These are phyloP conservation scores for Erebia aethiops DNA, from an alignment of 2,888 invertebrate genomes.

Conservation along the genomic window DNA sequence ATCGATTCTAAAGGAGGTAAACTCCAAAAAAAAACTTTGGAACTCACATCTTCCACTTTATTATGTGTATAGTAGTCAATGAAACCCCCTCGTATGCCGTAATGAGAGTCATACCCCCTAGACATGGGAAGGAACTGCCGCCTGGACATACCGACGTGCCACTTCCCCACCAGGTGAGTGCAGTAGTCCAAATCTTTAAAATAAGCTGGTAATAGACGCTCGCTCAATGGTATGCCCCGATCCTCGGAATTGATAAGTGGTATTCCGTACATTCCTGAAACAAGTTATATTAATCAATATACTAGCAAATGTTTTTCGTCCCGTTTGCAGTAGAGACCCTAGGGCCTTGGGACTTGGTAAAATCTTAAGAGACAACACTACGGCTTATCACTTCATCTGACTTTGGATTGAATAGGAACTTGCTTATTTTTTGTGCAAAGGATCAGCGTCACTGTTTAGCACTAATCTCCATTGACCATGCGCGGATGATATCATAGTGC, in stretches of 20 bases:
- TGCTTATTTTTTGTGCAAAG: too few relatives aligned
- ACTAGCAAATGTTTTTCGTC: too few relatives aligned
- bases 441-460: too few relatives aligned
- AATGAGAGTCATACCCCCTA: slow-evolving; percentile 91
- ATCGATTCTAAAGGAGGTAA: too few relatives aligned
- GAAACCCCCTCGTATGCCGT: slow-evolving; percentile 90
- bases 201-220: slow-evolving; percentile 84
- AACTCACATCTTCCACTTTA: slow-evolving; percentile 69
- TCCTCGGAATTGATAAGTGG: slow-evolving; percentile 73
- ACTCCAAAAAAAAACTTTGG: not conserved
- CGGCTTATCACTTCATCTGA: too few relatives aligned
- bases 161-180: slow-evolving; percentile 94
- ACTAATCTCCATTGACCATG: too few relatives aligned
- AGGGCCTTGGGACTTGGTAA: too few relatives aligned
- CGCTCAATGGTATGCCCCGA: slow-evolving; percentile 75
- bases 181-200: slow-evolving; percentile 87
- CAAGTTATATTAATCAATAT: too few relatives aligned
- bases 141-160: slow-evolving; percentile 92
- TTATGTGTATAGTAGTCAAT: slow-evolving; percentile 87
- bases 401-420: too few relatives aligned
- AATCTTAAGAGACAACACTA: too few relatives aligned
- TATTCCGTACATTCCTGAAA: slow-evolving; percentile 72
- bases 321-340: too few relatives aligned
- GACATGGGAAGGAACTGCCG: slow-evolving; percentile 87
- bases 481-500: too few relatives aligned